These are phyloP conservation scores for Engystomops pustulosus DNA, from an alignment of 2,113 vertebrate genomes.

Conservation along the genomic window DNA sequence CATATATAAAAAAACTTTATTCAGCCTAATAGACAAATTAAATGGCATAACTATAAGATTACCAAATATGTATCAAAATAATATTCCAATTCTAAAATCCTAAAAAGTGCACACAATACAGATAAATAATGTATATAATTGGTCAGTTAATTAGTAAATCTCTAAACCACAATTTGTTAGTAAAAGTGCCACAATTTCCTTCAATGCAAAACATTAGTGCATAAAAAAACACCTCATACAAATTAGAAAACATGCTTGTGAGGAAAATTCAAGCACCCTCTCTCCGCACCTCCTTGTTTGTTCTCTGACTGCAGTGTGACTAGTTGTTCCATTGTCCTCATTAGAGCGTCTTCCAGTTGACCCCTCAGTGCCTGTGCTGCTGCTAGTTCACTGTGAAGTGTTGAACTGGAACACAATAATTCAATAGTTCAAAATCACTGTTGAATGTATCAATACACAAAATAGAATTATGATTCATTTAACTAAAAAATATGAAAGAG, in stretches of 20 bases:
- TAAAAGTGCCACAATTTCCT: too few species aligned
- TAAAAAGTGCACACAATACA: constrained; percentile 61
- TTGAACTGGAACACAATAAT: constrained; percentile 70
- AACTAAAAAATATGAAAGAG: too few species aligned
- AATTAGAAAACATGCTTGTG: constrained; percentile 84
- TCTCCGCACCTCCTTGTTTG: constrained; percentile 94
- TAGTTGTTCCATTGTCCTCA: constrained; percentile 77
- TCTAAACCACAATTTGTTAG: constrained; percentile 66
- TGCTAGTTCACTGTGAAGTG: constrained; percentile 85
- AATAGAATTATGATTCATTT: too few species aligned
- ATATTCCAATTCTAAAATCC: constrained; percentile 59
- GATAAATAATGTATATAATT: constrained; percentile 53
- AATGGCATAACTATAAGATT: constrained; percentile 68
- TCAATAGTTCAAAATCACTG: not conserved
- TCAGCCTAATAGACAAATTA: constrained; percentile 65
- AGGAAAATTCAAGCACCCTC: constrained; percentile 81
- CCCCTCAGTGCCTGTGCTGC: constrained; percentile 83
- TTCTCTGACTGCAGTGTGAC: constrained; percentile 75
- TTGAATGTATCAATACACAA: not conserved
- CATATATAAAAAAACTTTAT: constrained; percentile 76
- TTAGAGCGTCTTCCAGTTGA: constrained; percentile 90
- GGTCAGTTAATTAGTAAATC: constrained; percentile 50
- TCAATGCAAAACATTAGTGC: constrained; percentile 64
- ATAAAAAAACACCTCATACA: constrained; percentile 70
- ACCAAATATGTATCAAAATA: constrained; percentile 69